Percentiles rank a stretch among this genome's conserved stretches.
phyloP scores from a whole-genome alignment of 2,113 vertebrate genomes.

The Labrus mixtus region DNA sequence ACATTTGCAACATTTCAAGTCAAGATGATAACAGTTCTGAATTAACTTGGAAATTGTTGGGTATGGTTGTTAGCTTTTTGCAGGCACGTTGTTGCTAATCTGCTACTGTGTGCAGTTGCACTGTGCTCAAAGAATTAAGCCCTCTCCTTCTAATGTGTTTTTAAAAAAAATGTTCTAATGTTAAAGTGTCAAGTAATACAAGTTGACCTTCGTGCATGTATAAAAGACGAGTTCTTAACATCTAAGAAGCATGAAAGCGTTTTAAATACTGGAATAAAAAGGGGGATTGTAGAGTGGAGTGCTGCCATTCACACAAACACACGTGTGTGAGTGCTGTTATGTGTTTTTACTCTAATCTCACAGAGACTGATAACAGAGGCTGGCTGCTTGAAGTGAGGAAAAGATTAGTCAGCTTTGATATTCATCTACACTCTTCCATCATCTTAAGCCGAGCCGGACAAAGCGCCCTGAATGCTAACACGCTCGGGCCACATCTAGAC shows the following conservation, averaged over 20 bases:
- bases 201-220: background rate
- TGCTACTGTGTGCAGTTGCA: background rate
- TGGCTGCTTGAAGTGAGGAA: constrained; percentile 17
- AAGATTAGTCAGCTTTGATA: constrained; percentile 61
- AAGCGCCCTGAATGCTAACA: constrained; percentile 41
- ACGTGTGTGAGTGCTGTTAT: constrained; percentile 3
- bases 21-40: background rate
- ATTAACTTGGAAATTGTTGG: background rate
- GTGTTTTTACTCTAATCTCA: constrained; percentile 34
- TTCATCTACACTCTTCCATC: constrained; percentile 54
- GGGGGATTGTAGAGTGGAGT: background rate
- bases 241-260: background rate
- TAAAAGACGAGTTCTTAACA: background rate
- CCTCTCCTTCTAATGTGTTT: background rate
- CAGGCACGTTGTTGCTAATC: background rate
- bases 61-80: too few relatives aligned
- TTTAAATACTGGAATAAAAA: constrained; percentile 12
- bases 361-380: constrained; percentile 31
- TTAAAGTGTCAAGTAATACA: background rate
- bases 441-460: constrained; percentile 26
- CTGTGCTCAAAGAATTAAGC: background rate
- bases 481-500: background rate
- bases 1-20: background rate
- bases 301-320: background rate
- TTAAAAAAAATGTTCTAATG: too few relatives aligned